Evolutionary conservation across 2,888 invertebrate species (phyloP).

Genomic region (Phytoseiulus persimilis): DNA sequence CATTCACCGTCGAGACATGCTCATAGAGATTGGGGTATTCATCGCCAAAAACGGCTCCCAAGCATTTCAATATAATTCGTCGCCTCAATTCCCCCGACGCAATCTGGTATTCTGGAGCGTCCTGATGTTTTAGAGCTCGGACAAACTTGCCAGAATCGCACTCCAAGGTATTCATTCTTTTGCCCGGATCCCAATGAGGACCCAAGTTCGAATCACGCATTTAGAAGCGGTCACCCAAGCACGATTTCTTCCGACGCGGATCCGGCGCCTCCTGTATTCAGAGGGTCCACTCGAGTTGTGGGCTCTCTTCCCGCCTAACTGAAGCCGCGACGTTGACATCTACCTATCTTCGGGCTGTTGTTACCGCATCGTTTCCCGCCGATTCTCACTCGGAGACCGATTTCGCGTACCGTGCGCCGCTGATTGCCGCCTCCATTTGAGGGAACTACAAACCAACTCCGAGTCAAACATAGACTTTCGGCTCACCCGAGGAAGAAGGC

Average conservation of each 20-base stretch:
- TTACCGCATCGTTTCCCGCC: slow-evolving; percentile 5
- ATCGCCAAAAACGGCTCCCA: too few relatives aligned
- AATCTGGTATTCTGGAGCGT: too few relatives aligned
- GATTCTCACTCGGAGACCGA: neutral
- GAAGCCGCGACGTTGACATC: neutral
- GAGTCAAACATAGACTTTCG: neutral
- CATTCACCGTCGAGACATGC: too few relatives aligned
- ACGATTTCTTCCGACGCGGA: neutral
- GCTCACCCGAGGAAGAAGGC: neutral
- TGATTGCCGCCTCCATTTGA: neutral
- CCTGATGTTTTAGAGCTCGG: too few relatives aligned
- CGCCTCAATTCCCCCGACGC: too few relatives aligned
- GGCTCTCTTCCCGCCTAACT: neutral
- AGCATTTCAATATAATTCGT: too few relatives aligned
- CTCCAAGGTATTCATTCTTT: too few relatives aligned
- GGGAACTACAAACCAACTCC: neutral
- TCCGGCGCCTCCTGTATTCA: neutral
- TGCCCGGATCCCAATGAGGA: too few relatives aligned
- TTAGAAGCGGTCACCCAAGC: neutral
- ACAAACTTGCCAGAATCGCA: too few relatives aligned
- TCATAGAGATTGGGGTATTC: too few relatives aligned
- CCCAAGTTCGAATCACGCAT: too few relatives aligned
- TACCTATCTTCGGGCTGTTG: neutral
- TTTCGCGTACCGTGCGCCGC: neutral
- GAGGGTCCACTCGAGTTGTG: neutral